Conservation (phyloP, 1,140 invertebrate species). For the Panagrolaimus sp. region DNA sequence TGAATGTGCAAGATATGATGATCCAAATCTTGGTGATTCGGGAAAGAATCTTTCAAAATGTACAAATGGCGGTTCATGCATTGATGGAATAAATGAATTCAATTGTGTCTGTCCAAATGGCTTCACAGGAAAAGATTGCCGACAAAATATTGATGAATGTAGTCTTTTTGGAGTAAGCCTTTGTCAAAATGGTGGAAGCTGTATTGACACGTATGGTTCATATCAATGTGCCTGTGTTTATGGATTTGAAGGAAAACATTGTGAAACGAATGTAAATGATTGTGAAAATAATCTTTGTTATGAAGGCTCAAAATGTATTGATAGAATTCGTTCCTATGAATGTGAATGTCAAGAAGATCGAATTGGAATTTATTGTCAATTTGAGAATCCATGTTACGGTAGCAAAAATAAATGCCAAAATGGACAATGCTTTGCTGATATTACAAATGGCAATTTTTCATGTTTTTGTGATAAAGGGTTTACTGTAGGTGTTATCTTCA, state of each 20-base stretch:
- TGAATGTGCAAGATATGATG: not conserved
- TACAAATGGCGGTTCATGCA: not conserved
- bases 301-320: slow-evolving; percentile 8
- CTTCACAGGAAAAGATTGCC: slow-evolving; percentile 3
- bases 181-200: slow-evolving; percentile 14
- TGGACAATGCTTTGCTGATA: slow-evolving; percentile 22
- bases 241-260: slow-evolving; percentile 3
- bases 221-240: not conserved
- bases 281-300: slow-evolving; percentile 4
- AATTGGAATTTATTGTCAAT: slow-evolving; percentile 46
- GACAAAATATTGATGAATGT: not conserved
- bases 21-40: not conserved
- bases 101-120: not conserved
- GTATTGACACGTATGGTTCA: not conserved
- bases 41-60: not conserved
- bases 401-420: not conserved
- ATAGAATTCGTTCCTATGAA: slow-evolving; percentile 73
- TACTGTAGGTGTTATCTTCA: slow-evolving; percentile 17
- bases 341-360: slow-evolving; percentile 90
- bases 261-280: not conserved
- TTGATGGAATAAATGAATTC: not conserved
- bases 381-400: slow-evolving; percentile 34
- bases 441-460: slow-evolving; percentile 21
- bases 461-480: slow-evolving; percentile 26
- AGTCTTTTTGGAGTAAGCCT: not conserved